Percentiles rank a stretch among this genome's conserved stretches.
Evolutionary conservation across 2,888 invertebrate genomes (phyloP).

Genomic region (Tetheella fluctuosa): DNA sequence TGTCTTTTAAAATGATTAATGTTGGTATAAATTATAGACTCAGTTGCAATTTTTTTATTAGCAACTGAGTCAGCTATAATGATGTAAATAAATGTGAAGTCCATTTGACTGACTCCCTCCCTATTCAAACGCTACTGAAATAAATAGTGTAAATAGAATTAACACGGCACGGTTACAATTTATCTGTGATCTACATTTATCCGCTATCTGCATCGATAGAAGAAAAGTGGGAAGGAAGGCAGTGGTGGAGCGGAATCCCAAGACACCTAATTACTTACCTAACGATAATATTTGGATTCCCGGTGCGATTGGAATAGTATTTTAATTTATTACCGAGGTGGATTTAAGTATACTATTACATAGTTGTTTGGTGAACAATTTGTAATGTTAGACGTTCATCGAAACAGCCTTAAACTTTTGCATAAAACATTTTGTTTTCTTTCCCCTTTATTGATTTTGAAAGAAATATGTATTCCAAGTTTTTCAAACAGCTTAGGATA

Average conservation of each 20-base stretch:
- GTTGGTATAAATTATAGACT: no score
- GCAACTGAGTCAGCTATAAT: no score
- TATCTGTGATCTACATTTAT: slow-evolving; percentile 36
- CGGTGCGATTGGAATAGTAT: slow-evolving; percentile 34
- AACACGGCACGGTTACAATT: slow-evolving; percentile 9
- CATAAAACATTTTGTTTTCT: not conserved
- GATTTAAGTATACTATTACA: slow-evolving; percentile 30
- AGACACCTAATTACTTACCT: slow-evolving; percentile 47
- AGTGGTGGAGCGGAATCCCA: slow-evolving; percentile 31
- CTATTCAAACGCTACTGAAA: not conserved
- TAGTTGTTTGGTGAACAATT: no score
- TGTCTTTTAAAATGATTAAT: no score
- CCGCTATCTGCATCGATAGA: slow-evolving; percentile 40
- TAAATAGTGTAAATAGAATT: not conserved
- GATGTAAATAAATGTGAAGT: no score
- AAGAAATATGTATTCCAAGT: no score
- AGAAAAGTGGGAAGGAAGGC: slow-evolving; percentile 29
- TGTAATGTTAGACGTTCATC: no score
- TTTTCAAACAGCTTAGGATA: no score
- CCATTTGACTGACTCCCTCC: no score
- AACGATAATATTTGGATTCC: slow-evolving; percentile 51
- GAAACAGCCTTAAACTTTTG: no score
- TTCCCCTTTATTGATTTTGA: not conserved
- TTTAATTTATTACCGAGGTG: slow-evolving; percentile 35
- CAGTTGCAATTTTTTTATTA: no score